phyloP scores from a whole-genome alignment of 1,140 invertebrate species.

The Pentalonia nigronervosa region DNA sequence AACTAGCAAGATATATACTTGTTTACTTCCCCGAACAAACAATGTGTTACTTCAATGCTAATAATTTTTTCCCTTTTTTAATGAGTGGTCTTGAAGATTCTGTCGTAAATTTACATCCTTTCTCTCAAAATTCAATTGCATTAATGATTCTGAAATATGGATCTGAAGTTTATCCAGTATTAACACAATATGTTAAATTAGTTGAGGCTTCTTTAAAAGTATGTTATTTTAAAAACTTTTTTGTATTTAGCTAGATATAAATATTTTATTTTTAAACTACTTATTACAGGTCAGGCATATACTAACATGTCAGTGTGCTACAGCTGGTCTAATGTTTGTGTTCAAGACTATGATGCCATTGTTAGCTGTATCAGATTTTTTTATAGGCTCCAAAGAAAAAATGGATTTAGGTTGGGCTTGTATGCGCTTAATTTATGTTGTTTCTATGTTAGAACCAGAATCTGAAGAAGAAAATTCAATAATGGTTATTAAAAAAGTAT shows the following conservation, averaged over 20 bases:
- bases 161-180: constrained; percentile 42
- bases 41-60: constrained; percentile 51
- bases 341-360: constrained; percentile 55
- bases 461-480: not conserved
- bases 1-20: constrained; percentile 48
- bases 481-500: constrained; percentile 16
- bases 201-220: constrained; percentile 42
- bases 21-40: constrained; percentile 55
- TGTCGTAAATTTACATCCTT: constrained; percentile 48
- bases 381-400: constrained; percentile 48
- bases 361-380: constrained; percentile 42
- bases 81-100: constrained; percentile 30
- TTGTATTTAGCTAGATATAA: not conserved
- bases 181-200: constrained; percentile 56
- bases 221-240: not conserved
- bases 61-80: constrained; percentile 51
- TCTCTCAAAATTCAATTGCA: constrained; percentile 49
- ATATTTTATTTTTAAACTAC: not conserved
- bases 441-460: constrained; percentile 27
- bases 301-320: constrained; percentile 29
- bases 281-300: constrained; percentile 1
- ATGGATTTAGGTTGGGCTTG: constrained; percentile 51
- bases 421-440: constrained; percentile 42
- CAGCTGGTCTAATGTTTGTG: constrained; percentile 42
- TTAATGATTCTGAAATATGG: constrained; percentile 53